Evolutionary conservation across 30 jellyfish, hydroid and myxozoan genomes (phyloP), one percentile per base, ranked within the genome.

Genomic region (Nemopilema nomurai): DNA sequence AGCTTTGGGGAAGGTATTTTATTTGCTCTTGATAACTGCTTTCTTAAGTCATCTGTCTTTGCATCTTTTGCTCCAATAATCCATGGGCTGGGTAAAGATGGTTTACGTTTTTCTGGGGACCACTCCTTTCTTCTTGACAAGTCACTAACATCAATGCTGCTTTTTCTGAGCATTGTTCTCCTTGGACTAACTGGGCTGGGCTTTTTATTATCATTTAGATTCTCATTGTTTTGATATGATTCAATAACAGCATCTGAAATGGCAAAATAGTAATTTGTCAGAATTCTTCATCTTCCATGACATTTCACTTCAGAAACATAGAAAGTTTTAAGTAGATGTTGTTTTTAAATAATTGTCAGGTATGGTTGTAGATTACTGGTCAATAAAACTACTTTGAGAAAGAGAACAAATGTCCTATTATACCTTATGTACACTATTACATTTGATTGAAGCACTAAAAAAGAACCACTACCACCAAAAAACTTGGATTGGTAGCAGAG

Each of bases 181-280:
- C 81, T 80, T 41, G 82, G 79, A 20, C 57, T 41, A 41, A 7
- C 17, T 19, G 82, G 52, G 25, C 63, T 57, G 9, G 41, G 24
- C 8, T 62, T 82, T 18, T 41, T 26, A 9, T 49, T 80, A 18
- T 65, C n/a, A 31, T 31, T 67, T 8, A 69, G 72, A 25, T 49
- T 53, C 9, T 4, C 21, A n/a, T 51, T 49, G 28, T 53, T 80
- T 71, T 77, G 68, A 9, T 76, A 72, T 49, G 84, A 32, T 28
- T 77, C 80, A 4, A 71, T 68, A 80, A 77, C 24, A 16, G 79
- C 79, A 65, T 69, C 92, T 84, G 18, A 24, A 63, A 84, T 30
- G 32, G 29, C 22, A 82, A 63, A 62, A 29, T 8, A 71, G 13
- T 8, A 16, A 71, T 17, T 8, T 13, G 85, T 25, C 31, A 74